Conservation (phyloP, 2,797 vertebrate genomes). For the Otolemur crassicaudatus region DNA sequence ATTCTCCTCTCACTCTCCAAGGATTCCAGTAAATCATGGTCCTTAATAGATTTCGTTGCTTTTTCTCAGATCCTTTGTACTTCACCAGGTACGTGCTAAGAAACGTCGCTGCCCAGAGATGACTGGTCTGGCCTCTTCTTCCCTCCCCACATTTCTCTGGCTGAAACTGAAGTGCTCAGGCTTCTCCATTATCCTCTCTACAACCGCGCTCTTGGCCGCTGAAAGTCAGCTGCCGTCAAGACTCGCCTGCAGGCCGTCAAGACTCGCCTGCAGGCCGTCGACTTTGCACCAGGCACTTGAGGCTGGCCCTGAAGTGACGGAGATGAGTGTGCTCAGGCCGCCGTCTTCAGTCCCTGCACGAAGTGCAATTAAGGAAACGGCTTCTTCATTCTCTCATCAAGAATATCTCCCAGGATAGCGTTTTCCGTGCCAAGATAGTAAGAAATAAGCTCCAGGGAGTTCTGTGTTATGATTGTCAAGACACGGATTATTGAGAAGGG, state of each 20-base stretch:
- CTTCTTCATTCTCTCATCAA: slow-evolving; percentile 31
- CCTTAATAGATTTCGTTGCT: neutral
- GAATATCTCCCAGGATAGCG: neutral
- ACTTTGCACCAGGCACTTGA: slow-evolving; percentile 52
- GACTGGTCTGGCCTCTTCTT: neutral
- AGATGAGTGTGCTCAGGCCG: neutral
- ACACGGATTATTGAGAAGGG: slow-evolving; percentile 68
- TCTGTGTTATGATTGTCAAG: slow-evolving; percentile 56
- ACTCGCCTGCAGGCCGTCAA: slow-evolving; percentile 43
- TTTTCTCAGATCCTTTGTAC: neutral
- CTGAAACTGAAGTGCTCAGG: neutral
- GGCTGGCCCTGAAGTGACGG: slow-evolving; percentile 59
- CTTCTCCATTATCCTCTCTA: neutral
- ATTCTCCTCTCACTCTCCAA: neutral
- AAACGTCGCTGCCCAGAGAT: neutral
- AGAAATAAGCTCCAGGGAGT: slow-evolving; percentile 27
- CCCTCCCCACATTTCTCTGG: neutral
- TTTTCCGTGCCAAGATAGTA: slow-evolving; percentile 29
- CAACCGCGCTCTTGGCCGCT: neutral
- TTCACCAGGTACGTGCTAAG: neutral
- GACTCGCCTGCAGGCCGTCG: slow-evolving; percentile 44
- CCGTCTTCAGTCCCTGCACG: slow-evolving; percentile 6
- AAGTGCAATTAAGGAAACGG: slow-evolving; percentile 56
- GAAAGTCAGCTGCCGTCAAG: neutral
- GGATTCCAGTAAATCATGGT: neutral